These are phyloP conservation scores for Samia ricini DNA, from an alignment of 1,140 invertebrate species.

Conservation along the genomic window DNA sequence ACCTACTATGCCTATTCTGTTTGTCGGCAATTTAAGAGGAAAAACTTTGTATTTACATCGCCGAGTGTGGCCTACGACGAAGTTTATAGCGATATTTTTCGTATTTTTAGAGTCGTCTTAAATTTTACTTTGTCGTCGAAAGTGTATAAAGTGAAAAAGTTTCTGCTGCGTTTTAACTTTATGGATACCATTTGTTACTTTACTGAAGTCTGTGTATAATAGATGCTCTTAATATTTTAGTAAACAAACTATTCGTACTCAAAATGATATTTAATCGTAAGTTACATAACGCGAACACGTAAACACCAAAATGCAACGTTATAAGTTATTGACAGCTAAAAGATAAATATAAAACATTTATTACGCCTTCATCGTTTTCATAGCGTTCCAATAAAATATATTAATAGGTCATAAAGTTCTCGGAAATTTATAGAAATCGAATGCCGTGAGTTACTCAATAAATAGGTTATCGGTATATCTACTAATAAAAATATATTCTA, in stretches of 20 bases:
- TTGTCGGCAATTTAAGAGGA: constrained; percentile 27
- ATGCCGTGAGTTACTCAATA: no score
- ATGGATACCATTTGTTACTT: neutral
- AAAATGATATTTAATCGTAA: no score
- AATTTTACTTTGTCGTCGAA: constrained; percentile 18
- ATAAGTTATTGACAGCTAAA: no score
- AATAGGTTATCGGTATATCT: no score
- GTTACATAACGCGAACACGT: no score
- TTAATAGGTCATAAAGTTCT: no score
- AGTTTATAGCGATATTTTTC: constrained; percentile 15
- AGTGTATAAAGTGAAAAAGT: neutral
- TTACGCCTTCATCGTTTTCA: neutral
- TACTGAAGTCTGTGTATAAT: neutral
- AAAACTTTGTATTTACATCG: constrained; percentile 28
- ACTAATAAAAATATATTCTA: no score
- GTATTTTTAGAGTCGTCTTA: constrained; percentile 16
- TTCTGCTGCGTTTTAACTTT: neutral
- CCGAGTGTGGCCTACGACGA: constrained; percentile 9
- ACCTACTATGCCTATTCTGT: constrained; percentile 27
- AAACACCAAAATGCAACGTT: no score
- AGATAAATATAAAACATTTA: no score
- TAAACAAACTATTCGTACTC: no score
- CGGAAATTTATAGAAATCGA: no score
- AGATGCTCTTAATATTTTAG: no score
- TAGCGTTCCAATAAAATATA: neutral